Evolutionary conservation across 2,797 vertebrate genomes (phyloP).

Genomic region (Enteromius thamalakanensis): DNA sequence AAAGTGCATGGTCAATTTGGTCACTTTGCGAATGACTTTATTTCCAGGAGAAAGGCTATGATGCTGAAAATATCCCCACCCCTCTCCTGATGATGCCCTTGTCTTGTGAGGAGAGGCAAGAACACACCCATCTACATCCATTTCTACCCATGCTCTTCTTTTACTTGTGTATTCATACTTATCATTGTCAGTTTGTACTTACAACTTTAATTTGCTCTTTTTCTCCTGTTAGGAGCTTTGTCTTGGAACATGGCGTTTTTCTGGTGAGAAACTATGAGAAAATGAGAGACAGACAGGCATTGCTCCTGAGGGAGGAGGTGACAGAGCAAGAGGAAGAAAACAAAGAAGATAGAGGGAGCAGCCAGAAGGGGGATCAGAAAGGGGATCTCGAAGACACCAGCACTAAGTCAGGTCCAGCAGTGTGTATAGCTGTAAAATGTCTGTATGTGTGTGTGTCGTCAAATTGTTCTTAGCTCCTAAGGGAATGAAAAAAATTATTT

Average conservation of each 20-base stretch:
- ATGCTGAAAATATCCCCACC: slow-evolving; percentile 72
- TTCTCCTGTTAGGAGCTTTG: slow-evolving; percentile 84
- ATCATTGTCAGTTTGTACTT: slow-evolving; percentile 4
- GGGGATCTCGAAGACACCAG: slow-evolving; percentile 85
- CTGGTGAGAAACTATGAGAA: slow-evolving; percentile 95
- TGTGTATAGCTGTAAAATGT: slow-evolving; percentile 67
- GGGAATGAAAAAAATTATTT: neutral
- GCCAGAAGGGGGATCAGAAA: slow-evolving; percentile 74
- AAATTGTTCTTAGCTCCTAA: slow-evolving; percentile 4
- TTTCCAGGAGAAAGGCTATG: slow-evolving; percentile 56
- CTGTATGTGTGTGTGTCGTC: slow-evolving; percentile 32
- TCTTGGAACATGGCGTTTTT: slow-evolving; percentile 92
- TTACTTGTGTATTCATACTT: slow-evolving; percentile 1
- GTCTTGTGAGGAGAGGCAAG: slow-evolving; percentile 88
- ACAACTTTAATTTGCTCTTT: slow-evolving; percentile 57
- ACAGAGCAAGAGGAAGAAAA: slow-evolving; percentile 62
- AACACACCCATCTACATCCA: too few relatives aligned
- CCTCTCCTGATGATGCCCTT: slow-evolving; percentile 94
- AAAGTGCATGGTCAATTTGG: neutral
- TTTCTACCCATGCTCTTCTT: too few relatives aligned
- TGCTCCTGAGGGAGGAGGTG: slow-evolving; percentile 56
- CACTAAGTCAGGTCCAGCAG: slow-evolving; percentile 93
- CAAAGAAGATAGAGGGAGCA: slow-evolving; percentile 44
- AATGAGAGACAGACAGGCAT: slow-evolving; percentile 76
- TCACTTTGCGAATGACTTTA: slow-evolving; percentile 16